Base-by-base conservation (phyloP, 1,140 invertebrate species). In the Pseudomyrmex dendroicus region DNA sequence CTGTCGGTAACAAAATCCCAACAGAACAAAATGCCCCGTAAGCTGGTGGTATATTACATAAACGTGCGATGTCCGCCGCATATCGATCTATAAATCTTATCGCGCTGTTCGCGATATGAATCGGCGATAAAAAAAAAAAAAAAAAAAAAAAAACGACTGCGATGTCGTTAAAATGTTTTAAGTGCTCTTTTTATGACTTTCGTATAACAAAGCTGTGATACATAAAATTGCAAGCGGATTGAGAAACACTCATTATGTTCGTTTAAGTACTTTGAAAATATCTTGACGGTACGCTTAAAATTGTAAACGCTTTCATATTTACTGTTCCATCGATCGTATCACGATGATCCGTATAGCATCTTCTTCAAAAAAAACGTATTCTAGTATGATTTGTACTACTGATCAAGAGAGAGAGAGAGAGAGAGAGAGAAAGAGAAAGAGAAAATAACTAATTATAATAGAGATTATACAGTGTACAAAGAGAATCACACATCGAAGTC, bases 401-500 rank as follows among this genome's bases (percentile, higher is more conserved):
- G 35, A 35, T 35, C 35, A 35, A 7, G 5, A 35, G 7, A 5
- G 35, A 35, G 35, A 35, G 35, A 7, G 5, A 35, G 7, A 5
- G 35, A 35, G 35, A 35, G 35, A 35, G 5, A 35, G 35, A 35
- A 4, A 35, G 35, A 35, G 35, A 35, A 35, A 35, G 35, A 35
- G 5, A 35, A 35, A 35, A 35, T 35, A 35, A 35, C 35, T 35
- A 35, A 5, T 17, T 22, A 46, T 20, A 63, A 70, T 86, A 86
- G 76, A 84, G 77, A 86, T 86, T 86, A 70, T 20, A 10, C 54
- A 17, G 50, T 52, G 22, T 66, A 68, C 52, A 76, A 85, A 85
- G 83, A 85, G 70, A 44, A 46, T 7, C 13, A 44, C 22, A 20
- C 25, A n/a, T 1, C 20, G 56, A 13, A 76, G 74, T 76, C 9